Percentiles rank a stretch among this genome's conserved stretches.
Conservation (phyloP, 1,140 invertebrate genomes). For the Achroia grisella region DNA sequence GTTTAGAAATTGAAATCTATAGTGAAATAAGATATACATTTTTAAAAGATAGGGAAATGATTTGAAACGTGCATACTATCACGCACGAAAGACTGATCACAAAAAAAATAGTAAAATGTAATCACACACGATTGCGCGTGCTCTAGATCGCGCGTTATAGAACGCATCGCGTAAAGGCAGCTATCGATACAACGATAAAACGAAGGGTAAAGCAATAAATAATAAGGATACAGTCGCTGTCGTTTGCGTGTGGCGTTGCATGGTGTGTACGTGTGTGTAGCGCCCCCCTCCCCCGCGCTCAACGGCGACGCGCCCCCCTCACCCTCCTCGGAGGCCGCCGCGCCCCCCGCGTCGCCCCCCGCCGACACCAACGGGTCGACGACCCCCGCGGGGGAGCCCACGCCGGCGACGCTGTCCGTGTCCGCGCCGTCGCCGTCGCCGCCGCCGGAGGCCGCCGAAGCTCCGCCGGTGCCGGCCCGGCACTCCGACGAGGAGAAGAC, state of each 20-base stretch:
- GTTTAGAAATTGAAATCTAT: too few species aligned
- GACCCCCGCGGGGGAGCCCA: constrained; percentile 13
- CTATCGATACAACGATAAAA: too few species aligned
- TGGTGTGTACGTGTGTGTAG: constrained; percentile 30
- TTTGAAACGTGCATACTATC: too few species aligned
- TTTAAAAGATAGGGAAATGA: too few species aligned
- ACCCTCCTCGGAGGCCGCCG: constrained; percentile 2
- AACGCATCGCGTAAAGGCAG: too few species aligned
- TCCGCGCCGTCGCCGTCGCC: constrained; percentile 1
- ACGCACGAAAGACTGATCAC: too few species aligned
- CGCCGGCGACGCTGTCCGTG: background rate
- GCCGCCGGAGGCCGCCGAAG: constrained; percentile 13
- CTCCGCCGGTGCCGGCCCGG: constrained; percentile 13
- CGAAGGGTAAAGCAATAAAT: too few species aligned
- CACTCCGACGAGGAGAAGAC: constrained; percentile 13
- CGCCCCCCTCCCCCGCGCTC: constrained; percentile 31
- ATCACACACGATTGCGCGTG: too few species aligned
- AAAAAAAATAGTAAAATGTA: too few species aligned
- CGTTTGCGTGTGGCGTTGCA: constrained; percentile 4
- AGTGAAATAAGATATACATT: too few species aligned
- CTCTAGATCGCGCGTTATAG: too few species aligned
- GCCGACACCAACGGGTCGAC: constrained; percentile 19
- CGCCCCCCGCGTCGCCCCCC: constrained; percentile 4
- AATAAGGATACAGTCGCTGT: too few species aligned
- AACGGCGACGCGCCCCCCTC: constrained; percentile 45